phyloP scores from a whole-genome alignment of 1,140 invertebrate genomes.

The Probaryconus sp. region DNA sequence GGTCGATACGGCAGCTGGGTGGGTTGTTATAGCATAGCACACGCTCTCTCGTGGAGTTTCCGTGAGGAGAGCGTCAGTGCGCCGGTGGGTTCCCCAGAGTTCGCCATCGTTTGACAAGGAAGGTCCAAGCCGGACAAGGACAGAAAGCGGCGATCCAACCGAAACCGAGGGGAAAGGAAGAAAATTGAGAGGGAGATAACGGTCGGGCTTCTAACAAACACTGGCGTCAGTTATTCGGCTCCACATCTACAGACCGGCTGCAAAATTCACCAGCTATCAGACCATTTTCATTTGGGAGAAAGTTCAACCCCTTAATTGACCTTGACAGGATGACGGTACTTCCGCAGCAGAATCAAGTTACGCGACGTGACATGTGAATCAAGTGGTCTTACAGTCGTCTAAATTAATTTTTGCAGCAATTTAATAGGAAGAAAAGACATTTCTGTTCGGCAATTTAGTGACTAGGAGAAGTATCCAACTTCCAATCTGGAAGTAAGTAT shows the following conservation, averaged over 20 bases:
- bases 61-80: constrained; percentile 44
- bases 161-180: constrained; percentile 8
- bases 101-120: constrained; percentile 30
- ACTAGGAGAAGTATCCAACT: too few relatives aligned
- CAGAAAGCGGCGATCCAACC: constrained; percentile 6
- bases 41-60: constrained; percentile 36
- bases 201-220: constrained; percentile 47
- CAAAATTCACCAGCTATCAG: too few relatives aligned
- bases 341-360: constrained; percentile 16
- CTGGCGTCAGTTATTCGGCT: constrained; percentile 70
- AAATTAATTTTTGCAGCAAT: not conserved
- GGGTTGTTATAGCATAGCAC: constrained; percentile 45
- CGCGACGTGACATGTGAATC: constrained; percentile 38
- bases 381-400: not conserved
- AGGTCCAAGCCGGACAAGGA: constrained; percentile 15
- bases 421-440: too few relatives aligned
- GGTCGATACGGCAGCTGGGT: constrained; percentile 72
- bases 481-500: too few relatives aligned
- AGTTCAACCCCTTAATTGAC: constrained; percentile 23
- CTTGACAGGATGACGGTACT: constrained; percentile 42
- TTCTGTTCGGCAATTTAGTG: too few relatives aligned
- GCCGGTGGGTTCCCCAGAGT: constrained; percentile 53
- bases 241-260: constrained; percentile 53
- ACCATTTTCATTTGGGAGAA: too few relatives aligned
- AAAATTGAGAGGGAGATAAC: constrained; percentile 56